Evolutionary conservation across 2,797 vertebrate species (phyloP).

Genomic region (Lycodopsis pacificus): DNA sequence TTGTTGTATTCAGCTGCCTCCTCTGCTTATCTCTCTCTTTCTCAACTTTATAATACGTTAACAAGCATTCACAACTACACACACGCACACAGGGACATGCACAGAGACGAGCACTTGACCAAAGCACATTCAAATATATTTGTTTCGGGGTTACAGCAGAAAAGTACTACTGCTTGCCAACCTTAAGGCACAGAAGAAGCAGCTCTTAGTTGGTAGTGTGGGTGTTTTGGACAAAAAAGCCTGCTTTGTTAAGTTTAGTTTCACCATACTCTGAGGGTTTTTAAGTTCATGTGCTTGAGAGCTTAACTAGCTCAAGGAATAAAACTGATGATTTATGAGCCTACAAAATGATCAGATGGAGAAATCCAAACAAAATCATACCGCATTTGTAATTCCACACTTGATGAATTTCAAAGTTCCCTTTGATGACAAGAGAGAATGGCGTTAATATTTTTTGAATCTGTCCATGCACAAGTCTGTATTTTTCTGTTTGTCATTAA

Average conservation of each 20-base stretch:
- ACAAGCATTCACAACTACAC: conserved; percentile 23
- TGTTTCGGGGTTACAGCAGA: conserved; percentile 8
- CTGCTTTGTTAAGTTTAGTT: conserved; percentile 20
- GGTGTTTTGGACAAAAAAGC: conserved; percentile 9
- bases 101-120: not conserved
- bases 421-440: not conserved
- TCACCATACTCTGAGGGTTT: conserved; percentile 14
- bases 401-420: conserved; percentile 1
- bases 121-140: not conserved
- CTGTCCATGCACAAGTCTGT: not conserved
- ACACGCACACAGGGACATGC: not conserved
- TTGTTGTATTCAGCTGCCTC: conserved; percentile 66
- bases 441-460: not conserved
- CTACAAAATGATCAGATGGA: conserved; percentile 13
- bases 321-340: conserved; percentile 9
- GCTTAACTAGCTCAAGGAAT: conserved; percentile 6
- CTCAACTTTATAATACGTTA: conserved; percentile 51
- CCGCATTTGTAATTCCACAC: not conserved
- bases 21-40: conserved; percentile 57
- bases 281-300: not conserved
- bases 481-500: not conserved
- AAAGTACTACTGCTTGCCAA: conserved; percentile 20
- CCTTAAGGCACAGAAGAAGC: conserved; percentile 22
- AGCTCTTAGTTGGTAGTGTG: conserved; percentile 12
- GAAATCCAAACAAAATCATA: conserved; percentile 1